Evolutionary conservation across 2,113 vertebrate genomes (phyloP).

Genomic region (Gymnogyps californianus): DNA sequence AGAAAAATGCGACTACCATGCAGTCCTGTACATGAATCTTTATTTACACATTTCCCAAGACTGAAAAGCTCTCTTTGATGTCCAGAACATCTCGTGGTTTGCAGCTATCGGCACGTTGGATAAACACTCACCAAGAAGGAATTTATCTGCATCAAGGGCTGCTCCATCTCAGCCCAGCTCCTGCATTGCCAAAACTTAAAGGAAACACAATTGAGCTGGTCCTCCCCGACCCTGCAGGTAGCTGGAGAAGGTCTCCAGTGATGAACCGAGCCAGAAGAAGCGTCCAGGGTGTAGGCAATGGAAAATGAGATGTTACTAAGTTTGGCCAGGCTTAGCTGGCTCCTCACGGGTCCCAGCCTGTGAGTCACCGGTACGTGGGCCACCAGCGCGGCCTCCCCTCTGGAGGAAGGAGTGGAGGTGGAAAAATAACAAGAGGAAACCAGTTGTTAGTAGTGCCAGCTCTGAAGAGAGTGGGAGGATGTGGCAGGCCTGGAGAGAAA

Average conservation of each 20-base stretch:
- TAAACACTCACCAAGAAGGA: background rate
- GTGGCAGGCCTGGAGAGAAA: slow-evolving; percentile 36
- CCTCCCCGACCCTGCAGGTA: background rate
- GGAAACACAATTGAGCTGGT: background rate
- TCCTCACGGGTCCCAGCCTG: slow-evolving; percentile 8
- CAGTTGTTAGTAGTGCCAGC: slow-evolving; percentile 50
- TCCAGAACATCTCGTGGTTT: background rate
- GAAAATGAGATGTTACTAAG: slow-evolving; percentile 55
- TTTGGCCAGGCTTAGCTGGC: slow-evolving; percentile 36
- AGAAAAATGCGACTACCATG: background rate
- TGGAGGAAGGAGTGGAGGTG: slow-evolving; percentile 41
- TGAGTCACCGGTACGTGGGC: slow-evolving; percentile 40
- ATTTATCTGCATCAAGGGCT: background rate
- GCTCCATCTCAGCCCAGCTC: background rate
- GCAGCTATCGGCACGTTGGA: background rate
- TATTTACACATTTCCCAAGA: background rate
- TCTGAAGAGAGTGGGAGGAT: slow-evolving; percentile 33
- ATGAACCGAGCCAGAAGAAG: background rate
- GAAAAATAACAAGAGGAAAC: slow-evolving; percentile 60
- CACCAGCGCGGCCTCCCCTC: slow-evolving; percentile 46
- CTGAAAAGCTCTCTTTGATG: background rate
- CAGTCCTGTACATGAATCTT: background rate
- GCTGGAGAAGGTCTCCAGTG: background rate
- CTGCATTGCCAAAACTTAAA: background rate
- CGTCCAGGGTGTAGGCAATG: slow-evolving; percentile 15